phyloP scores from a whole-genome alignment of 2,113 vertebrate genomes.

The Emydocephalus ijimae region DNA sequence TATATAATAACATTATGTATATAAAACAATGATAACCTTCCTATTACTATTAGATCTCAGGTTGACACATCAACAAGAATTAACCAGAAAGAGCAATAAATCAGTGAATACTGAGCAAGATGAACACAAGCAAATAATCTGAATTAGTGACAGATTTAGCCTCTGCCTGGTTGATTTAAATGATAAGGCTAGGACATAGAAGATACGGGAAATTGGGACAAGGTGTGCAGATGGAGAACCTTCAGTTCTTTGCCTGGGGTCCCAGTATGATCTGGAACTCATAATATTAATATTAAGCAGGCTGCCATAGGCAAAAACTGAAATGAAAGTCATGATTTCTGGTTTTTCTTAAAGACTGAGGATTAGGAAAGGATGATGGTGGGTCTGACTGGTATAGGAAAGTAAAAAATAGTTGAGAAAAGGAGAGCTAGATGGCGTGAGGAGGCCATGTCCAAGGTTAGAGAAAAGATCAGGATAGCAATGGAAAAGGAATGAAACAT shows the following conservation, averaged over 20 bases:
- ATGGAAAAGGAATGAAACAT: background rate
- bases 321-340: fast-evolving
- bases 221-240: background rate
- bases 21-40: background rate
- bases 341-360: background rate
- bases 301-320: background rate
- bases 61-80: background rate
- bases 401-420: background rate
- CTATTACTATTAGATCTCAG: background rate
- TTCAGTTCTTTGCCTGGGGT: background rate
- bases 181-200: background rate
- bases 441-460: background rate
- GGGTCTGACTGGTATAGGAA: background rate
- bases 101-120: background rate
- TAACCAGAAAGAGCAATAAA: background rate
- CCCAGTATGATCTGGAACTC: background rate
- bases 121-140: background rate
- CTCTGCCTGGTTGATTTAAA: background rate
- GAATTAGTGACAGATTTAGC: background rate
- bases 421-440: fast-evolving
- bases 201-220: background rate
- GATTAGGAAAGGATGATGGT: background rate
- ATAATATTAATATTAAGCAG: background rate
- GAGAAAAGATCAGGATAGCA: background rate
- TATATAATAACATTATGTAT: background rate